phyloP scores from a whole-genome alignment of 2,888 invertebrate species.

The Eulithis prunata region DNA sequence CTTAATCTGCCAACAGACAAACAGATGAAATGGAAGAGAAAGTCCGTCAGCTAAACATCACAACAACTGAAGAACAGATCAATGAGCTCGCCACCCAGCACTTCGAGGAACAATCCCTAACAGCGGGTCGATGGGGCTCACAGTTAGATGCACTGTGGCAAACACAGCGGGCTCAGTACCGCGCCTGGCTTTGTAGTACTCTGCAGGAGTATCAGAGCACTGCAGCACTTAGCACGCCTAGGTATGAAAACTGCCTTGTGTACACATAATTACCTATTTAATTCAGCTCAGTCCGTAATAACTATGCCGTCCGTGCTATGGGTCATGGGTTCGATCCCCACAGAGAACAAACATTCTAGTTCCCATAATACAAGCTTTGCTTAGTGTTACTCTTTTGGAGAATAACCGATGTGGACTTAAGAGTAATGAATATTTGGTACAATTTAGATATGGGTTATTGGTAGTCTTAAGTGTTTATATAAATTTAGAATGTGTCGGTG shows the following conservation, averaged over 20 bases:
- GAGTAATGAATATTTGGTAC: no score
- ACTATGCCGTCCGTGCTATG: no score
- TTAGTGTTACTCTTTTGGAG: no score
- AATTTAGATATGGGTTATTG: no score
- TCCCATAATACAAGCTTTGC: no score
- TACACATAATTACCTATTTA: no score
- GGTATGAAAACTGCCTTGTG: conserved; percentile 52
- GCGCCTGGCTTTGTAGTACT: conserved; percentile 94
- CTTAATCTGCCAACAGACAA: conserved; percentile 85
- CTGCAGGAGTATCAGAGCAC: conserved; percentile 79
- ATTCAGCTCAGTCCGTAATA: no score
- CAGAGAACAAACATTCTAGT: no score
- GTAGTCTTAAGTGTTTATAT: no score
- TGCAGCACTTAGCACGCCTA: conserved; percentile 85
- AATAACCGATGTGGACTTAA: no score
- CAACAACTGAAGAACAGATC: conserved; percentile 92
- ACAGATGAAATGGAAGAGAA: conserved; percentile 95
- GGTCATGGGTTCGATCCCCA: no score
- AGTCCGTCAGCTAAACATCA: conserved; percentile 90
- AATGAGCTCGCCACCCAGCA: conserved; percentile 92
- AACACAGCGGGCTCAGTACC: conserved; percentile 93
- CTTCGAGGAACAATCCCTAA: conserved; percentile 92
- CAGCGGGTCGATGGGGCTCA: conserved; percentile 94
- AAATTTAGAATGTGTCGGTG: no score
- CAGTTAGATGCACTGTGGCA: conserved; percentile 93